Evolutionary conservation across 37 sponge, comb jelly and placozoan species (phyloP).

Genomic region (Amphimedon queenslandica): DNA sequence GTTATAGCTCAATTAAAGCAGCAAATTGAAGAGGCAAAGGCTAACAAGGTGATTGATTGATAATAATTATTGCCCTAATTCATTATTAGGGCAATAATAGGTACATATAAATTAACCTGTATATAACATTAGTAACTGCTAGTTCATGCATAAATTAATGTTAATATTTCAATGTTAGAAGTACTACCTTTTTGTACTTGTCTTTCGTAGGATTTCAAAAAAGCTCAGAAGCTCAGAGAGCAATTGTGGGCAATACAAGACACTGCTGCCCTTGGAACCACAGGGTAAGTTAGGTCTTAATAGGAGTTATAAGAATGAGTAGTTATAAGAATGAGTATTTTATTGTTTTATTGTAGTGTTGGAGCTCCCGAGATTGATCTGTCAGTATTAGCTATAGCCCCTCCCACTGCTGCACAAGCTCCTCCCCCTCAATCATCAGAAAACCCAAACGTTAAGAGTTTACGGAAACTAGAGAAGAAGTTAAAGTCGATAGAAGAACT

Average conservation of each 20-base stretch:
- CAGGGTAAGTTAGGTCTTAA: constrained; percentile 29
- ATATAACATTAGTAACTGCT: too few species aligned
- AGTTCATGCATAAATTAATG: too few species aligned
- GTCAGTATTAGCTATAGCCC: not conserved
- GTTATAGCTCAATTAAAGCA: constrained; percentile 39
- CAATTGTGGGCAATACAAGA: constrained; percentile 66
- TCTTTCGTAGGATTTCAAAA: constrained; percentile 47
- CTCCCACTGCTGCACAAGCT: not conserved
- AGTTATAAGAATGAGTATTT: too few species aligned
- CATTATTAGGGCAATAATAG: too few species aligned
- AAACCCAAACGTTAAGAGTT: constrained; percentile 26
- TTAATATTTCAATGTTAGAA: too few species aligned
- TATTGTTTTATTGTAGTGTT: not conserved
- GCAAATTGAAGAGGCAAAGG: constrained; percentile 66
- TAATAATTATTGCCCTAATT: too few species aligned
- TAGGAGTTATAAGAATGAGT: not conserved
- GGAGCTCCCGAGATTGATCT: constrained; percentile 32
- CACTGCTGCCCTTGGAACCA: constrained; percentile 22
- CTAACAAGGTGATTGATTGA: too few species aligned
- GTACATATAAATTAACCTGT: too few species aligned
- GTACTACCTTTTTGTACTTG: not conserved
- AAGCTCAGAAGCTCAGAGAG: constrained; percentile 49
- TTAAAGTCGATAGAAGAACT: constrained; percentile 48
- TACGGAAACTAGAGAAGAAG: constrained; percentile 48
- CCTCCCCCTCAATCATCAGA: not conserved